Evolutionary conservation across 2,888 invertebrate species (phyloP), one percentile per base, ranked within the genome.

Genomic region (Scaptomyza flava): DNA sequence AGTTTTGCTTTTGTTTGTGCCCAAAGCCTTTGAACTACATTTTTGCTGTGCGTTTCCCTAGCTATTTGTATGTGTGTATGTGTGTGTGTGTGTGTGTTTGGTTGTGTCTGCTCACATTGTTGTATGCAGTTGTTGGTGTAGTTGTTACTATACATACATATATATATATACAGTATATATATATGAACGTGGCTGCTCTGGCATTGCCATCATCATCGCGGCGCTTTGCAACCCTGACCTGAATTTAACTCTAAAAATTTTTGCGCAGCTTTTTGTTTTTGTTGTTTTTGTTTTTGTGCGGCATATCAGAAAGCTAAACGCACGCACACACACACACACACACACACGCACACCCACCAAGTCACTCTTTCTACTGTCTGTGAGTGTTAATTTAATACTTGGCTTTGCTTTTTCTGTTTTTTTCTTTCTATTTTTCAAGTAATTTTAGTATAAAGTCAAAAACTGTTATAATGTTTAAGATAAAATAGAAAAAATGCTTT

Each of bases 21-120:
- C 72, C 63, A 77, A 73, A 81, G 61, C 84, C 81, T 83, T 83
- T 83, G 81, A 83, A 78, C 72, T 75, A 80, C 47, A 73, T 62
- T 77, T 62, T 70, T 65, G 46, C 67, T 56, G 46, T 67, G 66
- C 59, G 62, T 67, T 54, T 50, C 47, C 34, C 62, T 58, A 6
- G 41, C 42, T n/a, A 14, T 48, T 30, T 50, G 20, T 52, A 45
- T 48, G 14, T n/a, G 17, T 1, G 17, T n/a, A n/a, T 1, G 17
- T 17, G 17, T 17, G 52, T 62, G 41, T 46, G 50, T 63, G 42
- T 45, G 46, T 64, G 46, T 42, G 70, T 48, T 53, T 54, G 59
- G 53, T 42, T 68, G 58, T 67, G 65, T 70, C 74, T 80, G 60
- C 56, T 50, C 54, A 67, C 64, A 76, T 73, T 66, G 68, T 70